Percentiles rank a stretch among this genome's conserved stretches.
Conservation (phyloP, 92 coral and sea anemone species). For the Porites cylindrica region DNA sequence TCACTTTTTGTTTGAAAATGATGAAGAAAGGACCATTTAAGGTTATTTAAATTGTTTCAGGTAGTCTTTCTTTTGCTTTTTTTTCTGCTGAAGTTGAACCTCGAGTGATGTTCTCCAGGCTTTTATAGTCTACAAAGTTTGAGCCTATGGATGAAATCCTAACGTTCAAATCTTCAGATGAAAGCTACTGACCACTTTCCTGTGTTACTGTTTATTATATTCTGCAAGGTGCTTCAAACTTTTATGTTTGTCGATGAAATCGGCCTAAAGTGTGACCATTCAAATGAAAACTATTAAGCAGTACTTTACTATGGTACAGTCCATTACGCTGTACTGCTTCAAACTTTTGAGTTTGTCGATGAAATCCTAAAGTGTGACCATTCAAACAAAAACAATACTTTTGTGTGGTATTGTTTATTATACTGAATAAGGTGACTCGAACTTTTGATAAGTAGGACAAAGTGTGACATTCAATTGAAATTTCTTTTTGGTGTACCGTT, state of each 20-base stretch:
- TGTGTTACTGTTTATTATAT: no score
- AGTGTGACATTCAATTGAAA: no score
- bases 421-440: background rate
- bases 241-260: no score
- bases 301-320: background rate
- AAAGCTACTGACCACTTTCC: no score
- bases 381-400: background rate
- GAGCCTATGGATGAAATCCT: no score
- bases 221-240: no score
- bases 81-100: no score
- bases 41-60: background rate
- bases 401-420: background rate
- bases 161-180: no score
- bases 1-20: background rate
- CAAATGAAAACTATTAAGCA: background rate
- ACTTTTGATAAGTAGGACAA: background rate
- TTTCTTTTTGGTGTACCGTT: no score
- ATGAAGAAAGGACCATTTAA: background rate
- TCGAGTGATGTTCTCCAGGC: no score
- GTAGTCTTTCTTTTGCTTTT: no score
- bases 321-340: background rate
- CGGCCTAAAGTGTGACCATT: background rate
- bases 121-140: no score
- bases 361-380: background rate
- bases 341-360: background rate